A percentile compares a stretch with the other conserved stretches of the same genome.
Conservation (phyloP, 2,797 vertebrate genomes). For the Mormyrops boulengeri region DNA sequence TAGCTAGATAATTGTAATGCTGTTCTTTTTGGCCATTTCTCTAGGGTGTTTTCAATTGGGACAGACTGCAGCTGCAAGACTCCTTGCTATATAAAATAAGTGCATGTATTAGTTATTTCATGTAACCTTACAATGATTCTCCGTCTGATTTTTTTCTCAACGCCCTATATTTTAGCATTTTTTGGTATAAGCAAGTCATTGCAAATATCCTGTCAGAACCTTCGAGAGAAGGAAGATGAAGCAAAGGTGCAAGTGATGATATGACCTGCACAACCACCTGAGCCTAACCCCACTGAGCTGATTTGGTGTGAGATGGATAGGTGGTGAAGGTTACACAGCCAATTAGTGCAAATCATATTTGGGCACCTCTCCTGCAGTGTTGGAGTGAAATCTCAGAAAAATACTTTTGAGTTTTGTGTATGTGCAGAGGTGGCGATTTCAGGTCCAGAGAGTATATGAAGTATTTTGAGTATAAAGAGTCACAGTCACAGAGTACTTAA, state of each 20-base stretch:
- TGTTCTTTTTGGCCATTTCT: neutral
- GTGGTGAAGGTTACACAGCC: neutral
- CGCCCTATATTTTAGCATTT: neutral
- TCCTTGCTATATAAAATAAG: neutral
- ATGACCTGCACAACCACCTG: neutral
- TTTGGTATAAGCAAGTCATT: neutral
- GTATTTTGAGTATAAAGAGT: too few relatives aligned
- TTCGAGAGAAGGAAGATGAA: neutral
- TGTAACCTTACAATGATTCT: neutral
- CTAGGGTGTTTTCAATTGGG: neutral
- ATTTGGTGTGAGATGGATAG: neutral
- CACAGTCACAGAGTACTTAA: neutral
- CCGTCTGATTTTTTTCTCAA: neutral
- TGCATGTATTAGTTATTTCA: neutral
- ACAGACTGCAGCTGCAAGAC: neutral
- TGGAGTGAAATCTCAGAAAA: neutral
- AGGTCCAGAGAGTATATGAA: too few relatives aligned
- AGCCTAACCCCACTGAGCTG: neutral
- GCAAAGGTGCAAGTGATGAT: neutral
- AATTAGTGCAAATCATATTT: neutral
- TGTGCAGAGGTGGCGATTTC: neutral
- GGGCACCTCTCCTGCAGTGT: neutral
- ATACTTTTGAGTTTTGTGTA: neutral
- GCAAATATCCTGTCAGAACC: neutral
- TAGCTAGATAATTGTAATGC: neutral